Evolutionary conservation across 2,797 vertebrate genomes (phyloP).

Genomic region (Danio kyathit): DNA sequence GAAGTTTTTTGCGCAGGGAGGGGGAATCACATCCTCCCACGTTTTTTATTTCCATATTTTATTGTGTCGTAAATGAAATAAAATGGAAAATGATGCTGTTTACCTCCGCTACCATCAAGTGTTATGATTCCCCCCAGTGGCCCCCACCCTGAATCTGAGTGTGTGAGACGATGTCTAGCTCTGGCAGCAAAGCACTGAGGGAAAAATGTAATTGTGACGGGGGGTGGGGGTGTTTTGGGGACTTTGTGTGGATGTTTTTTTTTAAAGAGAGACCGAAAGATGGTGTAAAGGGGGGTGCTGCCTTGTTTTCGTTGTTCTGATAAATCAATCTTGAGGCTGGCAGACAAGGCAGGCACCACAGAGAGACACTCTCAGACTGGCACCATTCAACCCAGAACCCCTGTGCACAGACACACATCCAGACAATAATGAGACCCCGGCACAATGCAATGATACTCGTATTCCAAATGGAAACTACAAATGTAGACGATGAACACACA

Average conservation of each 20-base stretch:
- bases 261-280: constrained; percentile 24
- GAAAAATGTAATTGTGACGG: constrained; percentile 21
- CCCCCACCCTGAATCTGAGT: constrained; percentile 6
- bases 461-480: constrained; percentile 15
- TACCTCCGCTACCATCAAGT: constrained; percentile 38
- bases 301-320: constrained; percentile 35
- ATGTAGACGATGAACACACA: constrained; percentile 16
- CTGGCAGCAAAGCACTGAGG: constrained; percentile 38
- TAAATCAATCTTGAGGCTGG: constrained; percentile 52
- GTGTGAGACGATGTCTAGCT: constrained; percentile 51
- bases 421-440: constrained; percentile 39
- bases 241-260: constrained; percentile 31
- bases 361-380: constrained; percentile 42
- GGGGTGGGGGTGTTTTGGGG: constrained; percentile 38
- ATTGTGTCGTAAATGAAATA: constrained; percentile 53
- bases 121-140: constrained; percentile 31
- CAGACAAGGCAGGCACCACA: constrained; percentile 14
- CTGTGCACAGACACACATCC: constrained; percentile 15
- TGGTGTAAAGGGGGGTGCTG: constrained; percentile 26
- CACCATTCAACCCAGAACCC: constrained; percentile 41
- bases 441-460: constrained; percentile 16
- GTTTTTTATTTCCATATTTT: constrained; percentile 58
- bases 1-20: constrained; percentile 29
- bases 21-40: constrained; percentile 27
- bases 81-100: constrained; percentile 46